phyloP scores from a whole-genome alignment of 2,888 invertebrate genomes.

The Plebejus anna region DNA sequence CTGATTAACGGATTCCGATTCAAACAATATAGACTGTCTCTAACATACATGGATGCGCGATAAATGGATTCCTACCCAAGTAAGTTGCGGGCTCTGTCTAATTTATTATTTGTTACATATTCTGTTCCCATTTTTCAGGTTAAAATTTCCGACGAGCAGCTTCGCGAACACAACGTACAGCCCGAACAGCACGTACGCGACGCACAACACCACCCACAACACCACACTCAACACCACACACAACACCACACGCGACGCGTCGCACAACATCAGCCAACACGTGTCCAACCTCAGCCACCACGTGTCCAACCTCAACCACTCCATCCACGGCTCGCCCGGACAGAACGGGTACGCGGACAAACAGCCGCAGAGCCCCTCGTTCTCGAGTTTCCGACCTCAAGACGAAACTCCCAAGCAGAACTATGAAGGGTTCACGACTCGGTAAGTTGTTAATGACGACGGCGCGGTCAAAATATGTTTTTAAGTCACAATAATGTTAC shows the following conservation, averaged over 20 bases:
- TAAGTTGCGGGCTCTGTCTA: too few relatives aligned
- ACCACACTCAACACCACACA: slow-evolving; percentile 49
- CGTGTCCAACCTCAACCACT: slow-evolving; percentile 39
- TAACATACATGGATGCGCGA: too few relatives aligned
- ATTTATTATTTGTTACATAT: too few relatives aligned
- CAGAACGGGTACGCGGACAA: slow-evolving; percentile 46
- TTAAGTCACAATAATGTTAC: not conserved
- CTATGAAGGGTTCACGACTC: slow-evolving; percentile 84
- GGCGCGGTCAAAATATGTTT: slow-evolving; percentile 18
- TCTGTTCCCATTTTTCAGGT: slow-evolving; percentile 45
- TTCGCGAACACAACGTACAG: slow-evolving; percentile 71
- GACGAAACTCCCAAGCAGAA: slow-evolving; percentile 69
- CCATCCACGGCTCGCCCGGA: slow-evolving; percentile 34
- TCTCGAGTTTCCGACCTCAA: slow-evolving; percentile 68
- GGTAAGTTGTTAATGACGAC: slow-evolving; percentile 63
- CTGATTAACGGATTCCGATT: too few relatives aligned
- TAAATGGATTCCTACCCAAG: too few relatives aligned
- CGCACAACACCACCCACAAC: slow-evolving; percentile 47
- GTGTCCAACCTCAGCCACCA: slow-evolving; percentile 53
- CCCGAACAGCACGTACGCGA: slow-evolving; percentile 65
- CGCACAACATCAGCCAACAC: slow-evolving; percentile 50
- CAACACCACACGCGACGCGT: slow-evolving; percentile 41
- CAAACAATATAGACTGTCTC: too few relatives aligned
- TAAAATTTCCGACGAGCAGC: slow-evolving; percentile 65
- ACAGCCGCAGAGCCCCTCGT: slow-evolving; percentile 61